Evolutionary conservation across 2,888 invertebrate genomes (phyloP).

Genomic region (Lepeophtheirus nordmannii): DNA sequence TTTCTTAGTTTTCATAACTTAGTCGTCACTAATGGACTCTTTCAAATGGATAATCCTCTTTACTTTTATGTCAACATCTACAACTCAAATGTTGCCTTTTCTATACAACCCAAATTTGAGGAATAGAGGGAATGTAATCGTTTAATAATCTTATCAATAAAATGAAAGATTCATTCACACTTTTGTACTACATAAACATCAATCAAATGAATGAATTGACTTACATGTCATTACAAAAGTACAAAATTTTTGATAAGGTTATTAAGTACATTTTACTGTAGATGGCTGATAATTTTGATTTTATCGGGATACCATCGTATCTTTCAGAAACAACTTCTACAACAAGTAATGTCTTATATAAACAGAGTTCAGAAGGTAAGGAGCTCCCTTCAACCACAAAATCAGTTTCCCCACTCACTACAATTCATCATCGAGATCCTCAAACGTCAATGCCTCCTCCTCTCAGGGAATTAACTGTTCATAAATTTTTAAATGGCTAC

Average conservation of each 20-base stretch:
- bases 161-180: neutral
- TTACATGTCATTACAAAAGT: neutral
- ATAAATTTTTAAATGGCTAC: too few species aligned
- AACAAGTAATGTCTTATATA: neutral
- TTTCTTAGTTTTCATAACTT: too few species aligned
- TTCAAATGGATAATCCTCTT: too few species aligned
- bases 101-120: neutral
- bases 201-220: neutral
- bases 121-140: slow-evolving; percentile 6
- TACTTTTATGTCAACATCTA: too few species aligned
- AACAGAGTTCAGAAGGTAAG: neutral
- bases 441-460: too few species aligned
- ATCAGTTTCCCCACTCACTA: neutral
- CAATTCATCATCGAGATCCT: neutral
- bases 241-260: neutral
- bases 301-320: neutral
- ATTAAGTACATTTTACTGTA: neutral
- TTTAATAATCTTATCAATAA: neutral
- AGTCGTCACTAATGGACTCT: too few species aligned
- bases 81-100: neutral
- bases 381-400: too few species aligned
- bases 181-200: neutral
- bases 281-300: neutral
- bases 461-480: too few species aligned
- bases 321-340: neutral